Evolutionary conservation across 92 coral and sea anemone genomes (phyloP), one percentile per base, ranked within the genome.

Genomic region (Muricea muricata): DNA sequence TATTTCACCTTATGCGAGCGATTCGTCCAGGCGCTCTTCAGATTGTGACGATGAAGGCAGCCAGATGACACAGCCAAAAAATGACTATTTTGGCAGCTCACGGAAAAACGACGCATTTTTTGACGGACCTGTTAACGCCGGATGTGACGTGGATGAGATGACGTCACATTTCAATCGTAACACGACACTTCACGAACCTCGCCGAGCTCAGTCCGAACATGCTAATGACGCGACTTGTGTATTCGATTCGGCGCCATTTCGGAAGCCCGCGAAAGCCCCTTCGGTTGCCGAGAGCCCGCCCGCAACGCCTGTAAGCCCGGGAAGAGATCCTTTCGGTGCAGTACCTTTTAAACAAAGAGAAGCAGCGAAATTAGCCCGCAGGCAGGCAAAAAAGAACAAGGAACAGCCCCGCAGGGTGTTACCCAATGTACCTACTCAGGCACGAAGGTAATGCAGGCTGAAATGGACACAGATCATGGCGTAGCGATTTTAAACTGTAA

Each of bases 301-400:
- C 11, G 80, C 57, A 12, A 39, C 39, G 7, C 57, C 80, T 10
- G 57, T 55, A 37, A 74, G 56, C 37, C 78, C 58, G 4, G 79
- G 70, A n/a, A 90, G 52, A 47, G 94, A 93, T 74, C 46, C 92
- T 33, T 93, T 93, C 68, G 94, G 97, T 32, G 87, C 94, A 13
- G 70, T 85, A 45, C 78, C 87, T 24, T 93, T 93, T 76, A 85
- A 76, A 15, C 73, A 75, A 21, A 70, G n/a, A 76, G 74, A 84
- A 41, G 81, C 82, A 29, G 88, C 82, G 41, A 77, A 77, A 10
- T 77, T 77, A 55, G 82, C 69, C 28, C 68, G 82, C 34, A 77
- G 69, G 39, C 82, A 77, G 61, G 82, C 82, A 56, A 75, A 28
- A 47, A 47, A 55, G 21, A 26, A 25, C 26, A 52, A 33, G 29